Base-by-base conservation (phyloP, 1,140 invertebrate genomes). In the Euura lappo region DNA sequence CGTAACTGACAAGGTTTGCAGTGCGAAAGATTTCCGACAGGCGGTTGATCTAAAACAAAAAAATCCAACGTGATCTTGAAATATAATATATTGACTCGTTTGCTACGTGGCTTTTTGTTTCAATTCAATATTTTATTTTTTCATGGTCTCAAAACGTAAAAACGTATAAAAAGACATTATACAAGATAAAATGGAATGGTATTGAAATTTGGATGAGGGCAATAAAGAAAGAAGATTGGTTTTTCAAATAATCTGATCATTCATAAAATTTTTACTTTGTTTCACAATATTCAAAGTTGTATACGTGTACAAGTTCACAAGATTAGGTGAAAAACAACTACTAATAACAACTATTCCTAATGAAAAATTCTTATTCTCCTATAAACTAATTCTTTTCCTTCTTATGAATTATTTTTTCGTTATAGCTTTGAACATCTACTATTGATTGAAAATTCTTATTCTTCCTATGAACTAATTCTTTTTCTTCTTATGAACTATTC, bases 201-300 rank as follows among this genome's bases (percentile, higher is more conserved):
- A n/a, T n/a, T n/a, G 28, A 28, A 28, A 28, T 28, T 28, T 28
- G 28, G 28, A 28, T 28, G 28, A 1, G 28, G 28, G 28, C 28
- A 28, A 28, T 28, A 28, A 28, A 28, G 28, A 28, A 28, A 28
- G 28, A 28, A 28, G 28, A 28, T 28, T 28, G 28, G 0, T 28
- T 28, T 28, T 28, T 28, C 28, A 28, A 1, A 51, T 51, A 51
- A 51, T 51, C 11, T 51, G 47, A 51, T 51, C 47, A 51, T 11
- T 8, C 47, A 51, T 51, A 2, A 51, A 51, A 51, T 51, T 51
- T 51, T 51, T 51, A 51, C 2, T 51, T 51, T 51, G 47, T 51
- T 51, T 51, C 47, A 51, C 47, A 51, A 51, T 51, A 51, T 51
- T 51, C 47, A 51, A 51, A 51, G 47, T 51, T 51, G 47, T 51